Evolutionary conservation across 2,888 invertebrate species (phyloP).

Genomic region (Mantis religiosa): DNA sequence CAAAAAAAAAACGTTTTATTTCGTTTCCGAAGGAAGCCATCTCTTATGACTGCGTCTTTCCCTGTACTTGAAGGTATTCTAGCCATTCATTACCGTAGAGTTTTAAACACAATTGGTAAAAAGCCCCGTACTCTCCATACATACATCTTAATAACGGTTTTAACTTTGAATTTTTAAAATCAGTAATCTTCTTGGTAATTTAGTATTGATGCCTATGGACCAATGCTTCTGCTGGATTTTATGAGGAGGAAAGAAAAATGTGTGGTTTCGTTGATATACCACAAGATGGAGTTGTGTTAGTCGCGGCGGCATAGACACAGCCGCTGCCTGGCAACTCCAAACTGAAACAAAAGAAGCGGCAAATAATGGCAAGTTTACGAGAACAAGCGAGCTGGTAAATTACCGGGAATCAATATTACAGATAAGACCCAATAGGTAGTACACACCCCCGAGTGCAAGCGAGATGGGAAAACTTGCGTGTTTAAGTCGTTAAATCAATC

Average conservation of each 20-base stretch:
- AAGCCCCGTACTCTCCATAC: too few relatives aligned
- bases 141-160: too few relatives aligned
- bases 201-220: too few relatives aligned
- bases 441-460: not conserved
- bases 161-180: too few relatives aligned
- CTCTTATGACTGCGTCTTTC: too few relatives aligned
- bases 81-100: too few relatives aligned
- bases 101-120: too few relatives aligned
- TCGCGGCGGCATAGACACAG: not conserved
- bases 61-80: too few relatives aligned
- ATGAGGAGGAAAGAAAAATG: not conserved
- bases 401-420: constrained; percentile 20
- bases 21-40: too few relatives aligned
- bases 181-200: too few relatives aligned
- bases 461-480: not conserved
- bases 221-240: not conserved
- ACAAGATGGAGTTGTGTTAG: not conserved
- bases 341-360: constrained; percentile 5
- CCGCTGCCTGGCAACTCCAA: not conserved
- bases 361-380: constrained; percentile 10
- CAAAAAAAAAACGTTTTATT: too few relatives aligned
- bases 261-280: not conserved
- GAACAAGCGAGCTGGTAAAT: not conserved
- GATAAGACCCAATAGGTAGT: constrained; percentile 12
- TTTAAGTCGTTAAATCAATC: constrained; percentile 18